Percentiles rank a stretch among this genome's conserved stretches.
Evolutionary conservation across 1,140 invertebrate genomes (phyloP).

Genomic region (Magallana gigas): DNA sequence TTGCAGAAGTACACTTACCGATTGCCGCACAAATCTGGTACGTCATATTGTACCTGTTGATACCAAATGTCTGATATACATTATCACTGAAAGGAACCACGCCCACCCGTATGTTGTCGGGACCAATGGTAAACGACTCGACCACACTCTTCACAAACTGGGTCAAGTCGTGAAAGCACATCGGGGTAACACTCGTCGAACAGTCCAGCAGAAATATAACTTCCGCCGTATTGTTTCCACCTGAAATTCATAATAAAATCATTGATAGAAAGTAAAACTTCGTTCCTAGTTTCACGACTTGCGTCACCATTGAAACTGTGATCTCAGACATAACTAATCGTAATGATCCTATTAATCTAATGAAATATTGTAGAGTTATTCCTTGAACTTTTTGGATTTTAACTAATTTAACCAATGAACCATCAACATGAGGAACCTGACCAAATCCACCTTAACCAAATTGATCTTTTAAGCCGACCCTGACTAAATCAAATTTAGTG

Average conservation of each 20-base stretch:
- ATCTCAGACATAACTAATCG: too few species aligned
- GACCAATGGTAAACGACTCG: conserved; percentile 54
- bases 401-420: too few species aligned
- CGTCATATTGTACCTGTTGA: conserved; percentile 54
- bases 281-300: too few species aligned
- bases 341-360: too few species aligned
- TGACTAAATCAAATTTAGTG: too few species aligned
- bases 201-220: conserved; percentile 70
- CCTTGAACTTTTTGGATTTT: too few species aligned
- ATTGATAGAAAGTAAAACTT: too few species aligned
- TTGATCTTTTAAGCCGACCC: too few species aligned
- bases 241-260: conserved; percentile 35
- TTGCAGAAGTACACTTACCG: conserved; percentile 41
- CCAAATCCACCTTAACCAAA: too few species aligned
- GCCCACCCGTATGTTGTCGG: conserved; percentile 62
- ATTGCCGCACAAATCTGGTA: conserved; percentile 55
- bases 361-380: too few species aligned
- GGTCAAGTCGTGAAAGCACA: conserved; percentile 63
- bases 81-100: conserved; percentile 63
- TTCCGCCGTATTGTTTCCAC: conserved; percentile 66
- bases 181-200: conserved; percentile 62
- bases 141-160: conserved; percentile 68
- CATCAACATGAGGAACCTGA: too few species aligned
- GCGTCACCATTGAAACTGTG: too few species aligned
- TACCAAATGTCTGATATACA: conserved; percentile 62